Evolutionary conservation across 2,113 vertebrate genomes (phyloP).

Genomic region (Callaeas wilsoni): DNA sequence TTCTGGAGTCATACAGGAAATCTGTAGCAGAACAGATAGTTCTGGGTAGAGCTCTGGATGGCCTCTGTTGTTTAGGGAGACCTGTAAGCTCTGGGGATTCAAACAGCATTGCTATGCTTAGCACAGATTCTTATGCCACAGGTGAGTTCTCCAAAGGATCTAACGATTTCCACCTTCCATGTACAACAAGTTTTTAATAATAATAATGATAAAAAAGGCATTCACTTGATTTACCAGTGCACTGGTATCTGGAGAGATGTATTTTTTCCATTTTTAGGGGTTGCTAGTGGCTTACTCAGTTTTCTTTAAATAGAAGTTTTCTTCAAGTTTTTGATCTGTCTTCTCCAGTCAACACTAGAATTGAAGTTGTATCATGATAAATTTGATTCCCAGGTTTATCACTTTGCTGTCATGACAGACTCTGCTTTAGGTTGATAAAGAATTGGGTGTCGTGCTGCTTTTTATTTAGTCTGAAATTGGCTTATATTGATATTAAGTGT

Average conservation of each 20-base stretch:
- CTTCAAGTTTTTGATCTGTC: background rate
- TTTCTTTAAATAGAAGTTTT: background rate
- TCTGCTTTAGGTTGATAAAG: background rate
- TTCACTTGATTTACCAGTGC: background rate
- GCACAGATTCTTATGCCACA: background rate
- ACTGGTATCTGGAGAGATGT: background rate
- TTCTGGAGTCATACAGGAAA: no score
- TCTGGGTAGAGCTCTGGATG: background rate
- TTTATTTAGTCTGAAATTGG: background rate
- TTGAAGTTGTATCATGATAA: background rate
- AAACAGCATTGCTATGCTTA: background rate
- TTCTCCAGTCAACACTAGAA: background rate
- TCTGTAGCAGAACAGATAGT: background rate
- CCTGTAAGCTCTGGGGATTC: background rate
- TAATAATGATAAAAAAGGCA: background rate
- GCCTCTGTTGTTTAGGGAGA: background rate
- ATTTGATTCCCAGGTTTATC: background rate
- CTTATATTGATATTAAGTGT: background rate
- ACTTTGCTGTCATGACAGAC: background rate
- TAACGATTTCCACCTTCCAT: background rate
- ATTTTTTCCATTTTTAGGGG: background rate
- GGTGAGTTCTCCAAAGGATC: background rate
- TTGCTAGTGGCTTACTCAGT: background rate
- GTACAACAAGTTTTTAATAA: no score
- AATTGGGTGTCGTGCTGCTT: background rate